Conservation (phyloP, 2,113 vertebrate species). For the Rana temporaria region DNA sequence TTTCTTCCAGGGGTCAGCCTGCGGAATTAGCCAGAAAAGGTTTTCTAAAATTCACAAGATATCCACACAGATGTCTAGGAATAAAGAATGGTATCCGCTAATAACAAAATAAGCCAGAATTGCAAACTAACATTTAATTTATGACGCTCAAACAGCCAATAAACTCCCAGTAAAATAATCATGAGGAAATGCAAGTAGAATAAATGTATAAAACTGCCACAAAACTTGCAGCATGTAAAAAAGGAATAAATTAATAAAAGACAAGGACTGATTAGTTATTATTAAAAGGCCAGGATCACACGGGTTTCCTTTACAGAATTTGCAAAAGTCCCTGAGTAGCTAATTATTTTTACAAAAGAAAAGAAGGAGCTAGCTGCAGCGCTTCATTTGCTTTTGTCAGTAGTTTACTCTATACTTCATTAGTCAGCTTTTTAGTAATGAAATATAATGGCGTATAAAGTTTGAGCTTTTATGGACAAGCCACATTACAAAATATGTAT, state of each 20-base stretch:
- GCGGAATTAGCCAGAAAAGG: slow-evolving; percentile 75
- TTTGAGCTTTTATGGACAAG: slow-evolving; percentile 58
- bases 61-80: slow-evolving; percentile 63
- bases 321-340: slow-evolving; percentile 73
- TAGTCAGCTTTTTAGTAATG: slow-evolving; percentile 66
- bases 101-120: slow-evolving; percentile 61
- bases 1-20: slow-evolving; percentile 69
- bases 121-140: slow-evolving; percentile 66
- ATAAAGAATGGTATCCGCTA: slow-evolving; percentile 20
- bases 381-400: slow-evolving; percentile 63
- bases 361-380: slow-evolving; percentile 62
- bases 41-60: slow-evolving; percentile 81
- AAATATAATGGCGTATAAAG: slow-evolving; percentile 64
- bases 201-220: slow-evolving; percentile 61
- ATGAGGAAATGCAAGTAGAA: slow-evolving; percentile 63
- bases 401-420: slow-evolving; percentile 66
- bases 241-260: slow-evolving; percentile 66
- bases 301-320: slow-evolving; percentile 68
- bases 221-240: slow-evolving; percentile 70
- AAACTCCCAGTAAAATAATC: slow-evolving; percentile 59
- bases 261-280: slow-evolving; percentile 71
- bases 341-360: slow-evolving; percentile 77
- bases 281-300: slow-evolving; percentile 72
- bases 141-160: slow-evolving; percentile 63
- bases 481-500: slow-evolving; percentile 56